These are phyloP conservation scores for Charina bottae DNA, from an alignment of 2,113 vertebrate species.

Conservation along the genomic window DNA sequence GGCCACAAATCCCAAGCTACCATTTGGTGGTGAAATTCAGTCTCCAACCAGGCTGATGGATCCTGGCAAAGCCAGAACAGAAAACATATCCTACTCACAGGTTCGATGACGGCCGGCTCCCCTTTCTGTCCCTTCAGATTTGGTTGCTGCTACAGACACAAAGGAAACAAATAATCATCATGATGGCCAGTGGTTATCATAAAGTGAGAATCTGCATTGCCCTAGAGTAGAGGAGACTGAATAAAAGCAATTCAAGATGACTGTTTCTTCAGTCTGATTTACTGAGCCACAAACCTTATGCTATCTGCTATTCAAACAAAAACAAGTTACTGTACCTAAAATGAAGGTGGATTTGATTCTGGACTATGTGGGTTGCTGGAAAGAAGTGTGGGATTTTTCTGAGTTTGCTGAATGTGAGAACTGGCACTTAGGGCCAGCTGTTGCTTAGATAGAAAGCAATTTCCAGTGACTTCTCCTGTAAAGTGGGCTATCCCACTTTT, in stretches of 20 bases:
- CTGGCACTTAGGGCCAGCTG: background rate
- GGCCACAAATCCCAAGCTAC: background rate
- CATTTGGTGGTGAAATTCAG: background rate
- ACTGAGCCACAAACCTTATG: background rate
- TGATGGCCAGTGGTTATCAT: background rate
- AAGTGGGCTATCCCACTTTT: background rate
- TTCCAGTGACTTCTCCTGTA: background rate
- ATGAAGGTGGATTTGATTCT: background rate
- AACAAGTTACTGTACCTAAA: background rate
- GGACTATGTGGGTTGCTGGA: background rate
- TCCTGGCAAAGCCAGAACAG: background rate
- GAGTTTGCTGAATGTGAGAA: background rate
- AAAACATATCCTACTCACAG: constrained; percentile 68
- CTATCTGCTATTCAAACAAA: background rate
- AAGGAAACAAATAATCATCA: background rate
- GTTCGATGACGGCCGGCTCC: constrained; percentile 76
- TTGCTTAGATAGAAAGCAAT: background rate
- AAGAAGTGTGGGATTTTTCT: background rate
- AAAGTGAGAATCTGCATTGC: background rate
- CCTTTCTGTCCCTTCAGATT: constrained; percentile 81
- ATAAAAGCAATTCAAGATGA: background rate
- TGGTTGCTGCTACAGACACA: constrained; percentile 43
- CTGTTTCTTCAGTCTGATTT: background rate
- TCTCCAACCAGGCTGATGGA: background rate
- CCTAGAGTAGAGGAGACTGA: background rate